Percentiles rank a stretch among this genome's conserved stretches.
These are phyloP conservation scores for Ifrita kowaldi DNA, from an alignment of 2,113 vertebrate species.

Conservation along the genomic window DNA sequence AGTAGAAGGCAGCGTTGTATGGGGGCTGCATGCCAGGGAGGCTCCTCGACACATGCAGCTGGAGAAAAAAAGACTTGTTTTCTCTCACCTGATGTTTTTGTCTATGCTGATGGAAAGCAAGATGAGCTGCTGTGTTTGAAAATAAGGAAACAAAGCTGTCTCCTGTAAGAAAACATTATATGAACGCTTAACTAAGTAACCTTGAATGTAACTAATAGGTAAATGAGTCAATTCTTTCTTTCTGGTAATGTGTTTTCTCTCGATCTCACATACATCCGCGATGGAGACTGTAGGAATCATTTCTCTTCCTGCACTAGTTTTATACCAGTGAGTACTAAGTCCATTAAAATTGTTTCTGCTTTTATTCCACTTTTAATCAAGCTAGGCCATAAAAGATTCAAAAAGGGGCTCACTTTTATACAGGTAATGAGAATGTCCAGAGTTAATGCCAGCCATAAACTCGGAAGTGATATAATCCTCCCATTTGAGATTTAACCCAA, in stretches of 20 bases:
- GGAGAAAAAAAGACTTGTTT: slow-evolving; percentile 30
- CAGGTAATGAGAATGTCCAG: neutral
- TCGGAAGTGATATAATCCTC: neutral
- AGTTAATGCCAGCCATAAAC: neutral
- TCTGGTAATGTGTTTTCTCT: neutral
- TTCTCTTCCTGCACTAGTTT: neutral
- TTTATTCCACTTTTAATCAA: slow-evolving; percentile 12
- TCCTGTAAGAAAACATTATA: slow-evolving; percentile 65
- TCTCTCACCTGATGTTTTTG: slow-evolving; percentile 49
- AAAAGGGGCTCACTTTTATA: neutral
- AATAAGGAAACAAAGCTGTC: slow-evolving; percentile 60
- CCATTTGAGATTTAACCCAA: neutral
- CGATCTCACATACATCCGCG: neutral
- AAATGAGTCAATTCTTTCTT: neutral
- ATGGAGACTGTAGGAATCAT: neutral
- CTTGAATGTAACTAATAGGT: slow-evolving; percentile 9
- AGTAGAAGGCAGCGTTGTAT: neutral
- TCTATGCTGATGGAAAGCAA: slow-evolving; percentile 42
- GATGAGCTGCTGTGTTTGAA: slow-evolving; percentile 37
- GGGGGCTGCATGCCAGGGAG: neutral
- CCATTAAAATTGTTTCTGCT: neutral
- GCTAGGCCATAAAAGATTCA: neutral
- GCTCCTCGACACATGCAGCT: neutral
- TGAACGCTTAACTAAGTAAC: slow-evolving; percentile 23
- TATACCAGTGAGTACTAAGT: neutral